These are phyloP conservation scores for Glyphotaelius pellucidus DNA, from an alignment of 2,888 invertebrate species.

Conservation along the genomic window DNA sequence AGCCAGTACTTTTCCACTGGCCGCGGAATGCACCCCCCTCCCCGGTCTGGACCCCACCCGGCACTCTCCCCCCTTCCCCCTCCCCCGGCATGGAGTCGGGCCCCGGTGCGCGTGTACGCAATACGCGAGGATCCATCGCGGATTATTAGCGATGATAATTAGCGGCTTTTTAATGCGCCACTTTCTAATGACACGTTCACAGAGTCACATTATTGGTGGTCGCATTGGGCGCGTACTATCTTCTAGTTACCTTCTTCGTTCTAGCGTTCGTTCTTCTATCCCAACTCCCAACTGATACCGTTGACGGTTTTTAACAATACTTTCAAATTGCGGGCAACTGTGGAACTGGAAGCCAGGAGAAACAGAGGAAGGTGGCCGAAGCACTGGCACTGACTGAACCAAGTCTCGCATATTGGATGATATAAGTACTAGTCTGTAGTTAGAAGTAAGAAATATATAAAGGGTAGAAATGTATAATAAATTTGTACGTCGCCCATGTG, in stretches of 20 bases:
- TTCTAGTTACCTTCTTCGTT: no score
- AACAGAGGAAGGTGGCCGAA: not conserved
- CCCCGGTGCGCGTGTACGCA: not conserved
- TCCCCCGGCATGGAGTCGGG: not conserved
- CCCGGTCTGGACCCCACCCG: conserved; percentile 21
- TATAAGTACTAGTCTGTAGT: not conserved
- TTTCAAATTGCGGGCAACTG: not conserved
- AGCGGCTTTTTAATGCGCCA: not conserved
- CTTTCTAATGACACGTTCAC: not conserved
- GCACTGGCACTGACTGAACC: not conserved
- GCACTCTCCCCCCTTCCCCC: not conserved
- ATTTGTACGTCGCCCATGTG: no score
- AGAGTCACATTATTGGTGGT: not conserved
- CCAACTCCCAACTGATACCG: not conserved
- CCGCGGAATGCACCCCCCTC: conserved; percentile 42
- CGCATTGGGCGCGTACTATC: not conserved
- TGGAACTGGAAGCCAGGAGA: not conserved
- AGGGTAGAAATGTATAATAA: no score
- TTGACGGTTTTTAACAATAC: not conserved
- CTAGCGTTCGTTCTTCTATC: no score
- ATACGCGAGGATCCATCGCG: not conserved
- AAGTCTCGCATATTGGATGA: not conserved
- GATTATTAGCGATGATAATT: not conserved
- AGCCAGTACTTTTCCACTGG: conserved; percentile 59
- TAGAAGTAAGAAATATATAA: no score